Evolutionary conservation across 1,140 invertebrate species (phyloP).

Genomic region (Caerostris extrusa): DNA sequence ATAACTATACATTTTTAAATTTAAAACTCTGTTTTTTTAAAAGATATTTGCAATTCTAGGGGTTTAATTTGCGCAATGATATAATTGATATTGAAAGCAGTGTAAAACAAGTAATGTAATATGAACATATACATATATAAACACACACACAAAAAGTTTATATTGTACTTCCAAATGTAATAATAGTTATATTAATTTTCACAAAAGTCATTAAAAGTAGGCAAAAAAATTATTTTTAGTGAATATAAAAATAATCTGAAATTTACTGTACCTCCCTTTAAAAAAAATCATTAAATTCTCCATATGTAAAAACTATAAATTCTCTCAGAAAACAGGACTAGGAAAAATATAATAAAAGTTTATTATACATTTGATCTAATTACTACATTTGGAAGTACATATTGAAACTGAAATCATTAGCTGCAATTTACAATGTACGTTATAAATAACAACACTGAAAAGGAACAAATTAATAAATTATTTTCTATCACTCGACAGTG

Average conservation of each 20-base stretch:
- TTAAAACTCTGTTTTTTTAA: slow-evolving; percentile 63
- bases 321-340: not conserved
- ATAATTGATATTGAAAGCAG: too few relatives aligned
- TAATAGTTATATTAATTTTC: too few relatives aligned
- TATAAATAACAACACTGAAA: slow-evolving; percentile 35
- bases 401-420: not conserved
- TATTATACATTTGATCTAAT: not conserved
- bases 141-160: too few relatives aligned
- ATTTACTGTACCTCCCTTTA: not conserved
- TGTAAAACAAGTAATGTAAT: too few relatives aligned
- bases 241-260: too few relatives aligned
- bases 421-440: not conserved
- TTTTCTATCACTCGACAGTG: slow-evolving; percentile 46
- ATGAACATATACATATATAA: not conserved
- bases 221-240: too few relatives aligned
- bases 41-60: not conserved
- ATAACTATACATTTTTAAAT: slow-evolving; percentile 6
- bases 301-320: too few relatives aligned
- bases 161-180: not conserved
- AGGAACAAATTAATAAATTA: slow-evolving; percentile 75
- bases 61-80: not conserved
- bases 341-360: not conserved
- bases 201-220: too few relatives aligned
- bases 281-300: not conserved
- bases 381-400: not conserved